A percentile compares a stretch with the other conserved stretches of the same genome.
These are phyloP conservation scores for Petromus typicus DNA, from an alignment of 2,113 vertebrate species.

Conservation along the genomic window DNA sequence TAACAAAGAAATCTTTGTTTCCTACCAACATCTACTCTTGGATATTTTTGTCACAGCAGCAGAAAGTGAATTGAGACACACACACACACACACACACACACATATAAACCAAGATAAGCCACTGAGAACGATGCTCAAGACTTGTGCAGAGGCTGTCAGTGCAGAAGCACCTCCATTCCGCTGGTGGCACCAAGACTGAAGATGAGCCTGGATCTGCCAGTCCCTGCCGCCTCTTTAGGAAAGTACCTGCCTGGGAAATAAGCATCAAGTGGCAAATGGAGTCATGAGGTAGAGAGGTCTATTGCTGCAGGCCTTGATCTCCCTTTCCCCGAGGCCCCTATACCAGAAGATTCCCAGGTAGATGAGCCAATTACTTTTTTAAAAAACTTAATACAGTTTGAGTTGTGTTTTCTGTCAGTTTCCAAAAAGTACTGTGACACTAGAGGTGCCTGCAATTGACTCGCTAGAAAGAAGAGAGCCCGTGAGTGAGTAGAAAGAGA, in stretches of 20 bases:
- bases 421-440: background rate
- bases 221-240: background rate
- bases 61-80: background rate
- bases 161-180: background rate
- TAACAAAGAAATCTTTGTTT: background rate
- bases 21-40: background rate
- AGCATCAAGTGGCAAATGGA: background rate
- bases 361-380: background rate
- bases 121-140: background rate
- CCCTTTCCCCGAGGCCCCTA: background rate
- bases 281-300: background rate
- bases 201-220: background rate
- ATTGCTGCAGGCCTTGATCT: background rate
- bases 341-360: background rate
- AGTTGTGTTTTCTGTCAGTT: background rate
- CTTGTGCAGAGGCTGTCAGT: background rate
- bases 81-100: too few species aligned
- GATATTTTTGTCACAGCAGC: background rate
- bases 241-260: background rate
- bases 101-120: background rate
- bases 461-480: background rate
- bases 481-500: background rate
- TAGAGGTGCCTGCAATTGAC: background rate
- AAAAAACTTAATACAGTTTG: background rate
- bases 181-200: background rate